Evolutionary conservation across 2,113 vertebrate species (phyloP).

Genomic region (Vicugna pacos): DNA sequence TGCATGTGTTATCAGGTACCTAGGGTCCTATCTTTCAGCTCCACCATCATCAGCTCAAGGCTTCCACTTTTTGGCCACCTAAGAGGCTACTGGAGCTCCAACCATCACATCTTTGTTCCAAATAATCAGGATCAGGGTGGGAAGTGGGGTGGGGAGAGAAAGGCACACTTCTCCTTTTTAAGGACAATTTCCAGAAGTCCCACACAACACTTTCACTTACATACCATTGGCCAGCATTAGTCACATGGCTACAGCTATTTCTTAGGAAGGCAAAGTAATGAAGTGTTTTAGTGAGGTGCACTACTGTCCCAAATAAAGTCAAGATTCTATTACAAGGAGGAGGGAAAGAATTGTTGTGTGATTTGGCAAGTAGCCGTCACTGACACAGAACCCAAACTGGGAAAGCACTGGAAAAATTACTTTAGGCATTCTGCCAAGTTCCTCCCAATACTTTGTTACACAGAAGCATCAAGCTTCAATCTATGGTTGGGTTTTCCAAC

Average conservation of each 20-base stretch:
- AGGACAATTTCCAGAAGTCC: constrained; percentile 32
- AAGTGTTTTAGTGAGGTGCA: not conserved
- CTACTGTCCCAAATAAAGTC: not conserved
- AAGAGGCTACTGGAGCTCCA: not conserved
- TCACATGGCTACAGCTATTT: not conserved
- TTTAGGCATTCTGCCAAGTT: constrained; percentile 8
- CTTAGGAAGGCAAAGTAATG: constrained; percentile 10
- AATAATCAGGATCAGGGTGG: not conserved
- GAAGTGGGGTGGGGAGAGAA: not conserved
- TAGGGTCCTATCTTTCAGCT: not conserved
- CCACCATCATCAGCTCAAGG: not conserved
- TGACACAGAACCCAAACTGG: not conserved
- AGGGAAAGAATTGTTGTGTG: not conserved
- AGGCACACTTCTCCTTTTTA: not conserved
- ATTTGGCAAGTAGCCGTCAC: not conserved
- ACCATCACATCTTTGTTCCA: not conserved
- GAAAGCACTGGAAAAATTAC: not conserved
- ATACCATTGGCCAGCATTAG: not conserved
- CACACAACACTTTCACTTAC: not conserved
- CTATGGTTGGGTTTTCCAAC: not conserved
- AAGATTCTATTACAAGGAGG: not conserved
- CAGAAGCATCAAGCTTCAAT: not conserved
- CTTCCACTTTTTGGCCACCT: not conserved
- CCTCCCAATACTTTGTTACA: not conserved
- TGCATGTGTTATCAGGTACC: not conserved